These are phyloP conservation scores for Euthynnus affinis DNA, from an alignment of 2,797 vertebrate genomes.

Conservation along the genomic window DNA sequence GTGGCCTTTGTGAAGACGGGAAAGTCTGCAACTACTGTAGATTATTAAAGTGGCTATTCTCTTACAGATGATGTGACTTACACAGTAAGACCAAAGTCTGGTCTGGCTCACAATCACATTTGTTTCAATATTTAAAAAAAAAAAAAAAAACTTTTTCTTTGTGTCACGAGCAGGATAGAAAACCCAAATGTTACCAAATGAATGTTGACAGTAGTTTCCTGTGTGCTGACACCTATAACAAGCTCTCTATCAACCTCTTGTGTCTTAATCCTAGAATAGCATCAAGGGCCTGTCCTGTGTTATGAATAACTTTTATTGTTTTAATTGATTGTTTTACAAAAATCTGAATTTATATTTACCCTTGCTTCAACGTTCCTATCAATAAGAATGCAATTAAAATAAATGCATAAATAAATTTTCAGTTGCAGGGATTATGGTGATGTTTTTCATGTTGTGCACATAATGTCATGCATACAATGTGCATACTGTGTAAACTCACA, in stretches of 20 bases:
- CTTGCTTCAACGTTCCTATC: not conserved
- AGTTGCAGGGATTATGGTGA: not conserved
- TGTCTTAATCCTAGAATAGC: slow-evolving; percentile 20
- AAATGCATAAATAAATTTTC: not conserved
- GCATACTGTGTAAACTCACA: not conserved
- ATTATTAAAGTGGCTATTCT: not conserved
- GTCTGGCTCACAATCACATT: not conserved
- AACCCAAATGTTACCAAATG: not conserved
- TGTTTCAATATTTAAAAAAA: not conserved
- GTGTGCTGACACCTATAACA: not conserved
- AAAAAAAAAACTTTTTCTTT: not conserved
- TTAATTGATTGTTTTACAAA: not conserved
- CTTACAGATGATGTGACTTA: no score
- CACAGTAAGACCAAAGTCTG: no score
- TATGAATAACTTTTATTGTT: not conserved
- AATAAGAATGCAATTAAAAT: not conserved
- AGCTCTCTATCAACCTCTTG: slow-evolving; percentile 9
- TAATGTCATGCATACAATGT: not conserved
- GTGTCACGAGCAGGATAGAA: no score
- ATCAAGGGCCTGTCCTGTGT: not conserved
- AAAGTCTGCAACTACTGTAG: no score
- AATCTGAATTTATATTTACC: not conserved
- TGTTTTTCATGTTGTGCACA: not conserved
- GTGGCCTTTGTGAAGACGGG: no score
- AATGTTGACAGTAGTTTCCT: not conserved